These are phyloP conservation scores for Cecidostiba fungosa DNA, from an alignment of 2,888 invertebrate genomes.

Conservation along the genomic window DNA sequence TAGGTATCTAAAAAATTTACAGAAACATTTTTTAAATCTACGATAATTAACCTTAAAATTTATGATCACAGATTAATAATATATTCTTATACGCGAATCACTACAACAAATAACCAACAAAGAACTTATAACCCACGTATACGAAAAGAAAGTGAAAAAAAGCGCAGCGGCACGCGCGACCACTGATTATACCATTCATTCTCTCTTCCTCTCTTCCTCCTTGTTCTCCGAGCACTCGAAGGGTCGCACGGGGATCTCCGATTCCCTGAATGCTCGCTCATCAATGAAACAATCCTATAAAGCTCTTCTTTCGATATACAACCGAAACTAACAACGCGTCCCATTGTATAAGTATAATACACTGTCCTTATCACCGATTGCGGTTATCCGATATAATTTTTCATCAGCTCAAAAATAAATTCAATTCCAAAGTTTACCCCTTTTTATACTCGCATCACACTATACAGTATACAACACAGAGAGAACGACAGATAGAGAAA, in stretches of 20 bases:
- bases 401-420: not conserved
- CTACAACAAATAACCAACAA: no score
- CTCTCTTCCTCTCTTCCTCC: not conserved
- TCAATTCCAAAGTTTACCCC: not conserved
- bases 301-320: conserved; percentile 52
- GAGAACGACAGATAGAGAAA: not conserved
- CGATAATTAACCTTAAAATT: no score
- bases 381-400: conserved; percentile 19
- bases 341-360: not conserved
- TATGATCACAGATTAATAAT: no score
- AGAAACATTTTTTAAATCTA: no score
- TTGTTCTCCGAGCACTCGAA: conserved; percentile 62
- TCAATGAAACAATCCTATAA: conserved; percentile 78
- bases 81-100: no score
- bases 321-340: conserved; percentile 1
- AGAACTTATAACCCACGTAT: no score
- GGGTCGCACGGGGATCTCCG: conserved; percentile 74
- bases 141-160: not conserved
- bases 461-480: not conserved
- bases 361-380: not conserved
- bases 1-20: no score
- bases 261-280: conserved; percentile 77
- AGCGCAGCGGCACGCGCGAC: conserved; percentile 77
- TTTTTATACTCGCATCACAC: not conserved
- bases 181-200: conserved; percentile 80